A percentile compares a stretch with the other conserved stretches of the same genome.
These are phyloP conservation scores for Myiozetetes cayanensis DNA, from an alignment of 2,113 vertebrate genomes.

Conservation along the genomic window DNA sequence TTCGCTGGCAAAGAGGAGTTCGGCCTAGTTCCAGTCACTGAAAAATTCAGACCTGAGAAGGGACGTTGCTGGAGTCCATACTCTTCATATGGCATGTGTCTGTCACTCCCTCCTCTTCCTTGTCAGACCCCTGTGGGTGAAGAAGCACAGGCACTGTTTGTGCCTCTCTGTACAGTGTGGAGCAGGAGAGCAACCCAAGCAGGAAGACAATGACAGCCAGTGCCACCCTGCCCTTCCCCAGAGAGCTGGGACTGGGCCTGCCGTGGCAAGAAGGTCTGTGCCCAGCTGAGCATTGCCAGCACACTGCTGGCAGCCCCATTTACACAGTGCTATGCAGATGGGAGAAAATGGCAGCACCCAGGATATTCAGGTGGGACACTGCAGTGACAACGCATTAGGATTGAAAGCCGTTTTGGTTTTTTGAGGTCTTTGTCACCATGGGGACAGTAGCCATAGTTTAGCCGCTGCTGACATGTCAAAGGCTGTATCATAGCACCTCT, in stretches of 20 bases:
- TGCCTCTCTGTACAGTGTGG: accelerated
- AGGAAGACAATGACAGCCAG: not conserved
- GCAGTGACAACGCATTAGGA: not conserved
- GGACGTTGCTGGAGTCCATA: not conserved
- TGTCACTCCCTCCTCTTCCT: not conserved
- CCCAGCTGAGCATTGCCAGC: not conserved
- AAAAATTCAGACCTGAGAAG: not conserved
- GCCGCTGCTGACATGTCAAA: not conserved
- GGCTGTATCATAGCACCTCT: not conserved
- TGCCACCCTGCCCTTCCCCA: not conserved
- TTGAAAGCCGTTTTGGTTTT: not conserved
- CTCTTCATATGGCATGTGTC: not conserved
- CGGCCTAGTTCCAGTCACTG: not conserved
- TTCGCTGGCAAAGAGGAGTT: not conserved
- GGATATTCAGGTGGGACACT: not conserved
- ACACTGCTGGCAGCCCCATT: not conserved
- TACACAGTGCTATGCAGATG: not conserved
- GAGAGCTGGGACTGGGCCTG: not conserved
- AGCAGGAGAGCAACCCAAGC: not conserved
- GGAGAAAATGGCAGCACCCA: not conserved
- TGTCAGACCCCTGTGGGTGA: not conserved
- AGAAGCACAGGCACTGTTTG: not conserved
- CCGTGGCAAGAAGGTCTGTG: not conserved
- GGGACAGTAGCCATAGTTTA: not conserved
- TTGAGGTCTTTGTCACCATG: not conserved